phyloP scores from a whole-genome alignment of 1,140 invertebrate genomes.

The Drosophila melanogaster region Release_6_plus_ISO1_MT NT_033777.3:5595501-5596000 shows the following conservation, averaged over 20 bases:
- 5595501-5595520: conserved; percentile 6
- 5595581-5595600: conserved; percentile 34
- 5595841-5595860: neutral
- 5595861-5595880: conserved; percentile 30
- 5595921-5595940: conserved; percentile 38
- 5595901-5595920: conserved; percentile 44
- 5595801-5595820: conserved; percentile 3
- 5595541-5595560: conserved; percentile 41
- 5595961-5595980: conserved; percentile 13
- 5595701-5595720: too few species aligned
- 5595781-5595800: conserved; percentile 25
- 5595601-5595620: conserved; percentile 14
- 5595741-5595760: neutral
- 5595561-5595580: conserved; percentile 26
- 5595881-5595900: conserved; percentile 33
- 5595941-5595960: conserved; percentile 35
- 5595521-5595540: conserved; percentile 3
- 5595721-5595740: neutral
- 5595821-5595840: conserved; percentile 4
- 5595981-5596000: conserved; percentile 30
- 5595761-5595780: conserved; percentile 4
- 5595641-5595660: neutral
- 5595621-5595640: conserved; percentile 3
- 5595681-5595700: too few species aligned
- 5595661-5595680: neutral